Conservation (phyloP, 2,888 invertebrate species). For the Melieria omissa region DNA sequence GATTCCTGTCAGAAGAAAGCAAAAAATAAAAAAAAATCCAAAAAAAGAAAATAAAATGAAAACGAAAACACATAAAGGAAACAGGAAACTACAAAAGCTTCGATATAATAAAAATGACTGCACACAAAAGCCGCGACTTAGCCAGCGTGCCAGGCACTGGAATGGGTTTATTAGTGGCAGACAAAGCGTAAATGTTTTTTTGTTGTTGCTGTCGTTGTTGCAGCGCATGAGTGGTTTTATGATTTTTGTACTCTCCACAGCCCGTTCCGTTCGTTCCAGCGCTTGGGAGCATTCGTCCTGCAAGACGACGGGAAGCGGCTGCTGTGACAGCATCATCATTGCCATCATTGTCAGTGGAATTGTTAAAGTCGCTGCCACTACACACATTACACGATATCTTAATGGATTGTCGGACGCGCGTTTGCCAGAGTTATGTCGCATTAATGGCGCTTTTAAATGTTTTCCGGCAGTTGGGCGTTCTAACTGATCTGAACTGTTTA, state of each 20-base stretch:
- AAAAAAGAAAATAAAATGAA: too few relatives aligned
- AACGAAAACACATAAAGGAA: conserved; percentile 6
- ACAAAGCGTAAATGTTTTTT: conserved; percentile 40
- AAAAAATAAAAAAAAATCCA: too few relatives aligned
- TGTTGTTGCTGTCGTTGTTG: conserved; percentile 26
- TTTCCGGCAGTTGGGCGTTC: conserved; percentile 20
- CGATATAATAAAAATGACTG: conserved; percentile 59
- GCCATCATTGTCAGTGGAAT: background rate
- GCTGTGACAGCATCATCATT: background rate
- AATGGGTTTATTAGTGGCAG: conserved; percentile 55
- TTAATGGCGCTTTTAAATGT: conserved; percentile 17
- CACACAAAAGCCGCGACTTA: conserved; percentile 36
- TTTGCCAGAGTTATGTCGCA: too few relatives aligned
- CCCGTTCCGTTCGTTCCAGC: background rate
- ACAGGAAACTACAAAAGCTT: conserved; percentile 52
- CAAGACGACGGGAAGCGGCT: background rate
- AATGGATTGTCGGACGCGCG: conserved; percentile 25
- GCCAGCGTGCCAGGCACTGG: conserved; percentile 31
- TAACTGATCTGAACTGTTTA: too few relatives aligned
- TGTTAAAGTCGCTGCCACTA: conserved; percentile 4
- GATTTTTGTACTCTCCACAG: conserved; percentile 46
- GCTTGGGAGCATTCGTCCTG: background rate
- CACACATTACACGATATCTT: conserved; percentile 5
- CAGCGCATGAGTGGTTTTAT: conserved; percentile 55
- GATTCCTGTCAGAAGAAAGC: too few relatives aligned